phyloP scores from a whole-genome alignment of 2,113 vertebrate species.

The Bolborhynchus lineola region DNA sequence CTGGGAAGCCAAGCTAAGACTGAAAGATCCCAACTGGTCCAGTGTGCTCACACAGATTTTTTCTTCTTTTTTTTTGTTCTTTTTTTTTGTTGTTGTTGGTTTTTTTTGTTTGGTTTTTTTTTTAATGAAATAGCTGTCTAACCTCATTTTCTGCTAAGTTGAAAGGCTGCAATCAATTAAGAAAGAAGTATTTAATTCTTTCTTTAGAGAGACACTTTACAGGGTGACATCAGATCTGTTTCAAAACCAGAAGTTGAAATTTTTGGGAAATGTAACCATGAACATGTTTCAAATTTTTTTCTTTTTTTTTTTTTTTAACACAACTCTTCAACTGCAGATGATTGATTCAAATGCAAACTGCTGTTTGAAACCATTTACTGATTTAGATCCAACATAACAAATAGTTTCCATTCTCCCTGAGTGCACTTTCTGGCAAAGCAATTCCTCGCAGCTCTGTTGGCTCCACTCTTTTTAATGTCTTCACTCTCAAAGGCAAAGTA shows the following conservation, averaged over 20 bases:
- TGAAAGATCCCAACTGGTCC: background rate
- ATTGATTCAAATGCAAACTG: background rate
- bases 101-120: background rate
- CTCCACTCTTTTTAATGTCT: background rate
- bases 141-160: background rate
- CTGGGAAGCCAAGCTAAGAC: background rate
- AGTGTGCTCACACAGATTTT: background rate
- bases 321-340: background rate
- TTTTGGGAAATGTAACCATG: background rate
- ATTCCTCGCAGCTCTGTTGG: background rate
- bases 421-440: background rate
- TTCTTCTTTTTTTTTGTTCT: background rate
- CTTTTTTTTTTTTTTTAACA: background rate
- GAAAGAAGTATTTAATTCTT: background rate
- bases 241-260: background rate
- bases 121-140: background rate
- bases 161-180: background rate
- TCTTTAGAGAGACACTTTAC: background rate
- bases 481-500: background rate
- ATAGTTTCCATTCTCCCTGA: slow-evolving; percentile 43
- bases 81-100: background rate
- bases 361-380: slow-evolving; percentile 11
- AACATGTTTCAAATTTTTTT: background rate
- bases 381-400: slow-evolving; percentile 8
- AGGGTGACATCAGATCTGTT: background rate